Percentiles rank a stretch among this genome's conserved stretches.
phyloP scores from a whole-genome alignment of 2,888 invertebrate species.

The Orthonevra nobilis region DNA sequence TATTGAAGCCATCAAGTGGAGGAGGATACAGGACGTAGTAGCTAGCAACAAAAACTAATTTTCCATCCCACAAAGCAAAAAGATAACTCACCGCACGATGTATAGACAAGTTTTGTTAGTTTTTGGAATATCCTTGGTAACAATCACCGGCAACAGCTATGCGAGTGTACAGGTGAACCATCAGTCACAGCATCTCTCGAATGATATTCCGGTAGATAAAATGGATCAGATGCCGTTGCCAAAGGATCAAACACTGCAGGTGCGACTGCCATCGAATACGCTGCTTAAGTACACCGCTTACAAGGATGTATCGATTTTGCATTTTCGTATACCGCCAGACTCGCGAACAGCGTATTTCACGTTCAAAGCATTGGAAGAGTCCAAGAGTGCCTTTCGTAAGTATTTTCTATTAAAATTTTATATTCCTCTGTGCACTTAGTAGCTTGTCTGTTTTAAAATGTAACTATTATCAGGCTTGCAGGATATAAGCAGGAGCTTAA shows the following conservation, averaged over 20 bases:
- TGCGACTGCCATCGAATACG: constrained; percentile 80
- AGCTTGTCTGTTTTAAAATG: no score
- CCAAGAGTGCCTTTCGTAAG: constrained; percentile 80
- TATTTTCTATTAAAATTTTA: constrained; percentile 55
- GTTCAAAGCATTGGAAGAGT: constrained; percentile 79
- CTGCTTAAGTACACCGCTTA: constrained; percentile 82
- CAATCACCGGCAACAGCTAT: constrained; percentile 67
- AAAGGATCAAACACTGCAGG: constrained; percentile 76
- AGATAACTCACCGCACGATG: constrained; percentile 36
- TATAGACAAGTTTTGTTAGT: constrained; percentile 49
- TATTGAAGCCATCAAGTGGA: not conserved
- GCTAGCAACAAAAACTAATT: not conserved
- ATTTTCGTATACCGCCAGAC: constrained; percentile 82
- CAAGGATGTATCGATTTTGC: constrained; percentile 83
- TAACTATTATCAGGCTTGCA: no score
- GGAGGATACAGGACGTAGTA: constrained; percentile 16
- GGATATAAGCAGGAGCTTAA: no score
- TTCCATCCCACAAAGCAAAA: not conserved
- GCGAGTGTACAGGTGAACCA: constrained; percentile 74
- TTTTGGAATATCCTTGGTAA: constrained; percentile 59
- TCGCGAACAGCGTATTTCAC: constrained; percentile 80
- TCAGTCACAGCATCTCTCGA: constrained; percentile 70
- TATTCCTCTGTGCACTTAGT: no score
- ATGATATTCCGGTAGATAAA: constrained; percentile 72
- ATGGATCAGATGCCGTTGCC: constrained; percentile 74